Evolutionary conservation across 2,888 invertebrate genomes (phyloP), one percentile per base, ranked within the genome.

Genomic region (Dynastes tityus): DNA sequence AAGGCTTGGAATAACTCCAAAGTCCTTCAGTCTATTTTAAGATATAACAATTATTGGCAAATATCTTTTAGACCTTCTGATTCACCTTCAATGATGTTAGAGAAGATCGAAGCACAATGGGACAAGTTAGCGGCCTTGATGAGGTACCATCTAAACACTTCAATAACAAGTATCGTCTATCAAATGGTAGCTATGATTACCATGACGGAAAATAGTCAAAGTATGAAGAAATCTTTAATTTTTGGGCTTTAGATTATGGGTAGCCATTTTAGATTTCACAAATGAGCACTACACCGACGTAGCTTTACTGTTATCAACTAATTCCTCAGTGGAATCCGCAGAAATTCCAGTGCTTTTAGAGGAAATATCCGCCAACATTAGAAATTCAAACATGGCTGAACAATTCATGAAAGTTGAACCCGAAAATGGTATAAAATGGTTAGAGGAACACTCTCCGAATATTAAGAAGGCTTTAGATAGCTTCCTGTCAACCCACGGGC

Each of bases 401-500:
- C 89, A 91, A 80, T 93, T 93, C 85, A 85, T 88, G 16, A 85
- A 86, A 76, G 84, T 91, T 37, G 83, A 90, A 0, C 88, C 92
- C 0, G 87, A 90, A 63, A 85, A 90, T 0, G 93, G 91, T 0
- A 83, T 91, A 73, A 80, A 87, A n/a, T 95, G 94, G 94, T 85
- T 95, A 11, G 86, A 90, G 82, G 83, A 85, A 0, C 90, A 93
- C 81, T 88, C 90, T 71, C 90, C 91, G 0, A 84, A 88, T 22
- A 88, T 86, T 9, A 87, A 90, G 64, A 82, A 88, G 1, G 88
- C 91, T 70, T 91, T 94, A 32, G 84, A 88, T 0, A 84, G 88
- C 3, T 95, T 96, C 85, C 87, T 96, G 77, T 86, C 91, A 16
- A 89, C 90, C 73, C 94, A 96, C 84, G 96, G 96, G 0, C 94